These are phyloP conservation scores for Oscheius sp. DNA, from an alignment of 2,888 invertebrate species.

Conservation along the genomic window DNA sequence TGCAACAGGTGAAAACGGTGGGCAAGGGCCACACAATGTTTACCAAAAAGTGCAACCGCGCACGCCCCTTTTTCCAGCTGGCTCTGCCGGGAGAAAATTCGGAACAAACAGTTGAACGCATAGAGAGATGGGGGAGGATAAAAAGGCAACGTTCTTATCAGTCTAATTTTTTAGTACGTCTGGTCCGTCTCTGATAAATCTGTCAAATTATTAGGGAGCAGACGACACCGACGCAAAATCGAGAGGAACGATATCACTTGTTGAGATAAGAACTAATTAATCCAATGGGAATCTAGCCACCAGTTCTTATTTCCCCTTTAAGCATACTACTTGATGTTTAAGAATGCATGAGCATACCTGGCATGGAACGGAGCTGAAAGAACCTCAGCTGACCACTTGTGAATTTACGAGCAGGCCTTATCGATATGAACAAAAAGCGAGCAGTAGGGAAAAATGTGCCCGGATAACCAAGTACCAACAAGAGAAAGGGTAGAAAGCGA, in stretches of 20 bases:
- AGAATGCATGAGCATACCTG: too few species aligned
- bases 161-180: conserved; percentile 5
- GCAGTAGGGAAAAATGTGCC: too few species aligned
- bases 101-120: not conserved
- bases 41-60: conserved; percentile 27
- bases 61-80: conserved; percentile 21
- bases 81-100: conserved; percentile 10
- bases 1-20: conserved; percentile 18
- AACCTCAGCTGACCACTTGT: too few species aligned
- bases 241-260: not conserved
- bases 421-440: too few species aligned
- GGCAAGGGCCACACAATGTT: conserved; percentile 18
- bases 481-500: too few species aligned
- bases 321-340: too few species aligned
- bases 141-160: conserved; percentile 14
- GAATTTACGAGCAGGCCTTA: too few species aligned
- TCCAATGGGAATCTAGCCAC: too few species aligned
- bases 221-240: not conserved
- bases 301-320: too few species aligned
- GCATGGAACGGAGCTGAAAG: too few species aligned
- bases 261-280: conserved; percentile 10
- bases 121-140: not conserved
- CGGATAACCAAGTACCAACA: too few species aligned
- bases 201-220: conserved; percentile 2
- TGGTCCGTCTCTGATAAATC: not conserved